These are phyloP conservation scores for Sula dactylatra DNA, from an alignment of 2,113 vertebrate genomes.

Conservation along the genomic window DNA sequence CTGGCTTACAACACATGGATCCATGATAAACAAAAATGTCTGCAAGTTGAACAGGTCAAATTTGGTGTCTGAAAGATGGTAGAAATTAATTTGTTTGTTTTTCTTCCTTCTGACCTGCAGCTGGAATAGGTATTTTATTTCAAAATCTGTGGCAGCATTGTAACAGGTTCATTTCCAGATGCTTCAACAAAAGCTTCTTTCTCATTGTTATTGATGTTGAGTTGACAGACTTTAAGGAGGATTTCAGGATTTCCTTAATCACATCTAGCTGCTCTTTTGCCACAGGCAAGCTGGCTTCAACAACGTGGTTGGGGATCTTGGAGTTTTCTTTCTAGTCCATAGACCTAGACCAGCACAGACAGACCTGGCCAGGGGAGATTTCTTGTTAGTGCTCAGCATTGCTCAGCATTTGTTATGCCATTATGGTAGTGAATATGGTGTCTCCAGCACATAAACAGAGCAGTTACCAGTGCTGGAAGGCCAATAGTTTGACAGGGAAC, in stretches of 20 bases:
- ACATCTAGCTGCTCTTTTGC: background rate
- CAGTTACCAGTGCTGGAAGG: background rate
- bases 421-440: background rate
- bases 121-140: background rate
- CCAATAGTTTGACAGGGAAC: background rate
- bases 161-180: background rate
- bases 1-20: background rate
- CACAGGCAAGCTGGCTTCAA: background rate
- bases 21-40: background rate
- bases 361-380: background rate
- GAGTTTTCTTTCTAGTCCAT: background rate
- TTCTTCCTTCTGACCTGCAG: background rate
- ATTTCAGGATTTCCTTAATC: background rate
- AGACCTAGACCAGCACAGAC: background rate
- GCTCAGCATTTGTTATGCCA: background rate
- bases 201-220: background rate
- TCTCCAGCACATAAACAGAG: background rate
- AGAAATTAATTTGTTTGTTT: background rate
- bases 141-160: background rate
- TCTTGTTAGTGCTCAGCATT: background rate
- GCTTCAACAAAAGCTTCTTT: background rate
- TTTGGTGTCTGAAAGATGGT: background rate
- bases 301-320: accelerated
- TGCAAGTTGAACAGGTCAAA: background rate
- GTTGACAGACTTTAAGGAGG: background rate